These are phyloP conservation scores for Ptychochromis oligacanthus DNA, from an alignment of 2,113 vertebrate genomes.

Conservation along the genomic window DNA sequence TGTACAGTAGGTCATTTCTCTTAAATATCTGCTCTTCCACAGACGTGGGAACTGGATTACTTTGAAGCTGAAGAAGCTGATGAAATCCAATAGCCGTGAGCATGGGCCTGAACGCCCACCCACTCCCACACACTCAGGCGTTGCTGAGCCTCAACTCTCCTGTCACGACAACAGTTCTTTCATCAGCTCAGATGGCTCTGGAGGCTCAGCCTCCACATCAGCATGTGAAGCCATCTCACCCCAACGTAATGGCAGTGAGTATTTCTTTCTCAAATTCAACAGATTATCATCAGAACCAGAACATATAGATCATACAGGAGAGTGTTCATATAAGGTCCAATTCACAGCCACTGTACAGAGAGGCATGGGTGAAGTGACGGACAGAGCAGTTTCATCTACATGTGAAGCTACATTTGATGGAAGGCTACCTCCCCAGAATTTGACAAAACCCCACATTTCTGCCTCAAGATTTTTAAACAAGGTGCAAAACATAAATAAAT, in stretches of 20 bases:
- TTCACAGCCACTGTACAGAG: constrained; percentile 9
- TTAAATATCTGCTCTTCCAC: constrained; percentile 26
- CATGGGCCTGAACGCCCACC: constrained; percentile 70
- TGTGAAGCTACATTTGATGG: neutral
- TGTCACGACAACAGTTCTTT: constrained; percentile 62
- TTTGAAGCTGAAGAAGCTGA: constrained; percentile 95
- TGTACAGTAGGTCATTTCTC: neutral
- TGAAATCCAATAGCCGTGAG: constrained; percentile 92
- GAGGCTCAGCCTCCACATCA: constrained; percentile 54
- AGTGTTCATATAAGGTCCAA: neutral
- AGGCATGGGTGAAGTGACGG: neutral
- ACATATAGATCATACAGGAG: neutral
- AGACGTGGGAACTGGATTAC: constrained; percentile 98
- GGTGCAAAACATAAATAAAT: neutral
- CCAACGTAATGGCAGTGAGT: constrained; percentile 70
- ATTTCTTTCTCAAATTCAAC: constrained; percentile 8
- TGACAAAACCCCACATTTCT: neutral
- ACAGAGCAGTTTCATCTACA: neutral
- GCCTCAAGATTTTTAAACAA: neutral
- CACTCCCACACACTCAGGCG: constrained; percentile 83
- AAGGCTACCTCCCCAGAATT: neutral
- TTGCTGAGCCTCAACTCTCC: constrained; percentile 81
- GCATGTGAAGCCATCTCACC: constrained; percentile 53
- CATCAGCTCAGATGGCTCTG: constrained; percentile 69
- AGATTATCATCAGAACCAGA: constrained; percentile 2